These are phyloP conservation scores for Cephus pulcher DNA, from an alignment of 2,888 invertebrate genomes.

Conservation along the genomic window DNA sequence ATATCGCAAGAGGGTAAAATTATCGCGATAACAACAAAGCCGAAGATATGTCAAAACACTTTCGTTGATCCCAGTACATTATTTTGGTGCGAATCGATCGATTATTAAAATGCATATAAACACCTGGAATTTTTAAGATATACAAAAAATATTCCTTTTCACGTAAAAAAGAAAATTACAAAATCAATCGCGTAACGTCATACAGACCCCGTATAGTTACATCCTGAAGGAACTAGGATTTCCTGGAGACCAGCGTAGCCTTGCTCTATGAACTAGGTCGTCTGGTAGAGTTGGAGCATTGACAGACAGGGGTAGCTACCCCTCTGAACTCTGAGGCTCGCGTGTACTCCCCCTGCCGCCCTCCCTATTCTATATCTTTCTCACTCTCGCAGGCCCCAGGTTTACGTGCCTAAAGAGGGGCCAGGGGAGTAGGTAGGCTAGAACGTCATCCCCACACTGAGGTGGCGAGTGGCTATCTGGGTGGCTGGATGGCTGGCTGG, in stretches of 20 bases:
- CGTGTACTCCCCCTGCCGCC: background rate
- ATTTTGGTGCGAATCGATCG: background rate
- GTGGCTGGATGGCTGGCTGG: background rate
- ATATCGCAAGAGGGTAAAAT: background rate
- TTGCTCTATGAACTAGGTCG: slow-evolving; percentile 60
- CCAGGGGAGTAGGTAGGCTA: too few relatives aligned
- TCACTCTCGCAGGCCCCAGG: slow-evolving; percentile 9
- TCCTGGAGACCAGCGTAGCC: slow-evolving; percentile 37
- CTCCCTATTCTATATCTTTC: slow-evolving; percentile 22
- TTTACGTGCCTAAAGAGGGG: background rate
- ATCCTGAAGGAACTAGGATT: background rate
- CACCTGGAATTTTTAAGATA: background rate
- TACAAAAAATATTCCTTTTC: background rate
- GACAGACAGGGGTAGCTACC: slow-evolving; percentile 28
- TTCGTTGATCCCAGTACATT: background rate
- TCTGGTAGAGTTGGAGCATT: slow-evolving; percentile 42
- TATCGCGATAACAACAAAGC: background rate
- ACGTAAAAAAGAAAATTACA: background rate
- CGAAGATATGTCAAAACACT: background rate
- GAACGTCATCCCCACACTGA: background rate
- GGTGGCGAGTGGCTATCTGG: background rate
- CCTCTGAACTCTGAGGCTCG: background rate
- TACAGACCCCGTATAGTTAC: background rate
- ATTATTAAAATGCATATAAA: background rate
- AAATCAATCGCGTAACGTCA: background rate